Base-by-base conservation (phyloP, 92 coral and sea anemone genomes). In the Paramuricea clavata region DNA sequence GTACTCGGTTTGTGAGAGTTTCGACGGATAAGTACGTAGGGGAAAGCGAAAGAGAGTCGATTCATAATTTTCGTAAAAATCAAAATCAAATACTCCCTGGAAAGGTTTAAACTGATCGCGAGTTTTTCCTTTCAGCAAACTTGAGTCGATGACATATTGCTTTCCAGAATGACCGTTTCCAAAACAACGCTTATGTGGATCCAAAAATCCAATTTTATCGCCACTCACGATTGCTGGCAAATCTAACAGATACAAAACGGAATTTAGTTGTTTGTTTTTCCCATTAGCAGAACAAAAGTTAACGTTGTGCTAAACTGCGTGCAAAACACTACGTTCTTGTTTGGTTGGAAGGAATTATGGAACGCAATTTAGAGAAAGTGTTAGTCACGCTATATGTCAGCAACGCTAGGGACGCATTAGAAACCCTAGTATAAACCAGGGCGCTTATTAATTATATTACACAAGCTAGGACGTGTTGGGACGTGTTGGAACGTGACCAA, bases 11-110 rank as follows among this genome's bases (percentile, higher is more conserved):
- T 83, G 80, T 13, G 96, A 93, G 12, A 93, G 74, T 43, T 88
- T 49, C 4, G 97, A 93, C 1, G 93, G 88, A 12, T 8, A 41
- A 31, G 60, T 49, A 12, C 97, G 88, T 54, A 93, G 74, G 10
- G 97, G 97, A 47, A 93, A 93, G 56, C 97, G 97, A 81, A 93
- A 93, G 22, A 93, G 81, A 9, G 97, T 93, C 50, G 90, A 89
- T 0, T 86, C 52, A 76, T 93, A 93, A 8, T 44, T 25, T 25
- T 13, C 69, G 47, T 39, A 73, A 15, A 83, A 86, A 23, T 87
- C 79, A 23, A 92, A 86, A 26, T 81, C 76, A 83, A 91, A 91
- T 26, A 93, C 85, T 5, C 90, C 97, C 28, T 89, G 85, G 64
- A 91, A 93, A 16, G 97, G 97, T 26, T 49, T 81, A 71, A 93